phyloP scores from a whole-genome alignment of 2,888 invertebrate genomes.

The Synergus japonicus region DNA sequence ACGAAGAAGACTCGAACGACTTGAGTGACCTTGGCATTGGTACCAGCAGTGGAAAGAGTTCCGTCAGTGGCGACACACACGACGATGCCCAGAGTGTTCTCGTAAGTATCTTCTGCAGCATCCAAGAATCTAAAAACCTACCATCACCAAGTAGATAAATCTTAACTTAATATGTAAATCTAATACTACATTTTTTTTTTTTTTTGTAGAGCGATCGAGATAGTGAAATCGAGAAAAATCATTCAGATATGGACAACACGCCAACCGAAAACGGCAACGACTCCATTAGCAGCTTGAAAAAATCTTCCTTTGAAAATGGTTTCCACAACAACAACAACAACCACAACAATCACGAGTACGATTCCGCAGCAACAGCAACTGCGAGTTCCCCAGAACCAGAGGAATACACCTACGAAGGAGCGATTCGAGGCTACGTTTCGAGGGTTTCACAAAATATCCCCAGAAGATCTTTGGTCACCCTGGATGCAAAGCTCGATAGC shows the following conservation, averaged over 20 bases:
- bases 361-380: conserved; percentile 84
- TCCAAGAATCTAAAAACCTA: background rate
- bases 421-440: conserved; percentile 91
- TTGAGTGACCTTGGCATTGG: conserved; percentile 89
- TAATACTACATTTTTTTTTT: background rate
- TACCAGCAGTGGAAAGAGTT: conserved; percentile 76
- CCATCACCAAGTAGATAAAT: background rate
- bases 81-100: conserved; percentile 75
- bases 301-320: conserved; percentile 67
- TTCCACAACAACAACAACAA: conserved; percentile 67
- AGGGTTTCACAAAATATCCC: conserved; percentile 79
- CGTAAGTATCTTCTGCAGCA: conserved; percentile 59
- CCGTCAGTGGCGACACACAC: conserved; percentile 75
- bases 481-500: conserved; percentile 65
- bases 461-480: conserved; percentile 70
- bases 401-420: conserved; percentile 92
- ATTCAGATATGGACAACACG: conserved; percentile 72
- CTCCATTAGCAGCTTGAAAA: conserved; percentile 61
- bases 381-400: conserved; percentile 85
- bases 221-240: conserved; percentile 75
- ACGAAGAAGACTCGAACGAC: conserved; percentile 90
- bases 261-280: conserved; percentile 59
- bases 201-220: conserved; percentile 74
- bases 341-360: conserved; percentile 80
- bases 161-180: background rate